Base-by-base conservation (phyloP, 2,797 vertebrate genomes). In the Numenius phaeopus region DNA sequence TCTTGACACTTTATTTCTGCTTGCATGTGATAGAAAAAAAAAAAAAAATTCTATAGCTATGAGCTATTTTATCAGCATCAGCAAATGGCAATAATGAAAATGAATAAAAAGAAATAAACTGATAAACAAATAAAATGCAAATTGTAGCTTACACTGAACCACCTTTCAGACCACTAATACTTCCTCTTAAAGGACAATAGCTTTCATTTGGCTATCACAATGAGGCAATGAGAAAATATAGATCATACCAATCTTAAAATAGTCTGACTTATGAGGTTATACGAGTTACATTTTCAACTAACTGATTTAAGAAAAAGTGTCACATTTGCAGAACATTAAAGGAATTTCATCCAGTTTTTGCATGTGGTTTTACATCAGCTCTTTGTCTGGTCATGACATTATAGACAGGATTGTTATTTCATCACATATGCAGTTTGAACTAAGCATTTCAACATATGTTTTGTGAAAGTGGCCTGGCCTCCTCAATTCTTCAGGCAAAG, bases 331-430 rank as follows among this genome's bases (percentile, higher is more conserved):
- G 69, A 79, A 42, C 10, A 24, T 34, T 49, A 58, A 83, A 70
- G 8, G 19, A 55, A 88, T 55, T 90, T 90, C 20, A 62, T 29
- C 15, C 29, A 59, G 9, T 27, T 57, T 7, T 65, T 87, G 18
- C 21, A 30, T 0, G 1, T 6, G 66, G 3, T 1, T 83, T 85
- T 61, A 47, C 2, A 73, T 1, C 8, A 67, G 27, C 6, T 37
- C 34, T 70, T 11, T 61, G 7, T 52, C 24, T 47, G 39, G 32
- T 39, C 11, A 37, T 10, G 11, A 37, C 5, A 73, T 6, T 83
- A 40, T 20, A 66, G 47, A 37, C 1, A 22, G 9, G 10, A 39
- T 34, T 54, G 7, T 9, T 50, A n/a, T 58, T 86, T 87, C n/a
- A 34, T 32, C 44, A 19, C 29, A 59, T 62, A 26, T 3, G 1